These are phyloP conservation scores for human (Homo sapiens) DNA, from an alignment of 2,113 vertebrate species.

Conservation along the genomic window GRCh38 chr15:101679001-101679500, in stretches of 20 bases:
- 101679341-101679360: neutral
- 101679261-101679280: neutral
- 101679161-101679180: too few relatives aligned
- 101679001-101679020: neutral
- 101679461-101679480: neutral
- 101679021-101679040: neutral
- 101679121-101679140: too few relatives aligned
- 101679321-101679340: neutral
- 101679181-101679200: too few relatives aligned
- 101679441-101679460: neutral
- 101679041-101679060: neutral
- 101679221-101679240: neutral
- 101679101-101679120: too few relatives aligned
- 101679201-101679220: neutral
- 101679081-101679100: too few relatives aligned
- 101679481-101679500: neutral
- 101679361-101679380: neutral
- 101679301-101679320: neutral
- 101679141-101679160: too few relatives aligned
- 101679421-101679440: neutral
- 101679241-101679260: neutral
- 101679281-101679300: neutral
- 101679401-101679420: neutral
- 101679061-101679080: neutral
- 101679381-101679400: neutral